phyloP scores from a whole-genome alignment of 2,888 invertebrate species.

The Drosophila cognata region DNA sequence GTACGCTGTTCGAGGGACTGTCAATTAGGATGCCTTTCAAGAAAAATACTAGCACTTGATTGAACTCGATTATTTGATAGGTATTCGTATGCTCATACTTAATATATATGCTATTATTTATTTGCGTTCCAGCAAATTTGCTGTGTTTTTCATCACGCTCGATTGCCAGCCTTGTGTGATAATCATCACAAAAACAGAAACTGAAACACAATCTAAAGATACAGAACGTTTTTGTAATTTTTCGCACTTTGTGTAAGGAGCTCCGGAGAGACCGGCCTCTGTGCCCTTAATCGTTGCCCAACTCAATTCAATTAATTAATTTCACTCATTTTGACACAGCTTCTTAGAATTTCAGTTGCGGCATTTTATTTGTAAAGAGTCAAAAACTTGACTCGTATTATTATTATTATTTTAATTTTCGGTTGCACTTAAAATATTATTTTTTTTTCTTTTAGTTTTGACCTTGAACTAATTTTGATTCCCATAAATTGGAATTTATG shows the following conservation, averaged over 20 bases:
- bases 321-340: conserved; percentile 35
- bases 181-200: conserved; percentile 38
- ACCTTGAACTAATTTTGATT: conserved; percentile 69
- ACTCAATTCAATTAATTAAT: conserved; percentile 45
- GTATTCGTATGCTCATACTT: background rate
- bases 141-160: conserved; percentile 26
- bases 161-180: conserved; percentile 46
- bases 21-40: conserved; percentile 12
- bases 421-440: conserved; percentile 32
- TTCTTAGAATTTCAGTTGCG: background rate
- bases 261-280: conserved; percentile 3
- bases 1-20: conserved; percentile 22
- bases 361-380: background rate
- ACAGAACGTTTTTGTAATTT: conserved; percentile 3
- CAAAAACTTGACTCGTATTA: conserved; percentile 8
- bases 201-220: conserved; percentile 23
- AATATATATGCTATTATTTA: conserved; percentile 38
- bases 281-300: background rate
- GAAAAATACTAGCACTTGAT: conserved; percentile 10
- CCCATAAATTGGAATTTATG: conserved; percentile 18
- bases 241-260: background rate
- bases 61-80: conserved; percentile 30
- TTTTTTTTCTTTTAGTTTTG: conserved; percentile 39
- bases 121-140: conserved; percentile 39
- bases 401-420: conserved; percentile 44